phyloP scores from a whole-genome alignment of 2,113 vertebrate genomes.

The Periophthalmus modestus region DNA sequence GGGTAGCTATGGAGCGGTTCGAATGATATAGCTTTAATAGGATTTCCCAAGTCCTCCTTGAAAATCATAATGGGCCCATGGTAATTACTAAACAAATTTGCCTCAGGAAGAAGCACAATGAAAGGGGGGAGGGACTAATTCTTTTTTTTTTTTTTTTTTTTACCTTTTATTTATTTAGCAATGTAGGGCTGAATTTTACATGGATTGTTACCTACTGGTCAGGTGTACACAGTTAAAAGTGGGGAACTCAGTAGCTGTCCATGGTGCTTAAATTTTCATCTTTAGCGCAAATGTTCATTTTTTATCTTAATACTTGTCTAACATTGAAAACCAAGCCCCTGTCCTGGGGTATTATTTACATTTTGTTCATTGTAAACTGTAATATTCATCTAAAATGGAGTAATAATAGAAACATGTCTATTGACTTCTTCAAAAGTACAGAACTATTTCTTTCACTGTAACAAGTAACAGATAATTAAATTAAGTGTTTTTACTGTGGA shows the following conservation, averaged over 20 bases:
- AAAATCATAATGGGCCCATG: slow-evolving; percentile 69
- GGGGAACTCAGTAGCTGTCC: slow-evolving; percentile 19
- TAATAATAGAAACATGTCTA: too few relatives aligned
- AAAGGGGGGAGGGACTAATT: slow-evolving; percentile 15
- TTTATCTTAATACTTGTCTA: background rate
- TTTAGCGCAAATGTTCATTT: background rate
- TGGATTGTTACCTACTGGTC: background rate
- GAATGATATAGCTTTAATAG: slow-evolving; percentile 74
- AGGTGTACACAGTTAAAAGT: background rate
- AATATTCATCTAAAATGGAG: too few relatives aligned
- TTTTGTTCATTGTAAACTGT: too few relatives aligned
- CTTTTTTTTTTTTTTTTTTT: slow-evolving; percentile 13
- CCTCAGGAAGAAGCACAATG: slow-evolving; percentile 22
- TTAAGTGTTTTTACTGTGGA: too few relatives aligned
- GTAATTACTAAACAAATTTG: slow-evolving; percentile 73
- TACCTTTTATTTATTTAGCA: background rate
- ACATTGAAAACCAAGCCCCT: background rate
- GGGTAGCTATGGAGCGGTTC: slow-evolving; percentile 44
- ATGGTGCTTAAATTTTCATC: slow-evolving; percentile 20
- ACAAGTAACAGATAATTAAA: too few relatives aligned
- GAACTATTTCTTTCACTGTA: too few relatives aligned
- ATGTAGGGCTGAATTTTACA: background rate
- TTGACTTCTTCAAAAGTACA: too few relatives aligned
- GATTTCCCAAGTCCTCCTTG: slow-evolving; percentile 59
- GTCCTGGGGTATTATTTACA: background rate